A percentile compares a stretch with the other conserved stretches of the same genome.
Evolutionary conservation across 2,797 vertebrate genomes (phyloP).

Genomic region (Sebastes kiyomatsui): DNA sequence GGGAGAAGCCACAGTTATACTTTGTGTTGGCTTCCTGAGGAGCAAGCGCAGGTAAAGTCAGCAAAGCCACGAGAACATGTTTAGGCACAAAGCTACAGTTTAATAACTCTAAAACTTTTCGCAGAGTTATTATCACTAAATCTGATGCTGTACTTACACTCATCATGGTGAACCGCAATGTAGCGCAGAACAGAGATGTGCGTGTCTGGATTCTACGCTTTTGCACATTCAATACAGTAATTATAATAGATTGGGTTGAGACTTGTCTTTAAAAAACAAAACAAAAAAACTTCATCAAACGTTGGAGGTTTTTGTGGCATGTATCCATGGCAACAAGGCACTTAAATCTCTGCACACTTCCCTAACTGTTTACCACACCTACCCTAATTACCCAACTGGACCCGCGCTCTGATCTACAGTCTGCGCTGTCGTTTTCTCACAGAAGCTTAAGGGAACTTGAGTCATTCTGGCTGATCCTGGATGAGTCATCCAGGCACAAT

Average conservation of each 20-base stretch:
- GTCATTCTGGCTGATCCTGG: slow-evolving; percentile 25
- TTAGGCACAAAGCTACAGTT: slow-evolving; percentile 45
- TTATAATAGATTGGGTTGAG: slow-evolving; percentile 31
- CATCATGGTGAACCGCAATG: slow-evolving; percentile 29
- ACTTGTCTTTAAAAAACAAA: slow-evolving; percentile 39
- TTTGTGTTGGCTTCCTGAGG: slow-evolving; percentile 42
- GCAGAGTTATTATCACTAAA: slow-evolving; percentile 49
- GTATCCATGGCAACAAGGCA: slow-evolving; percentile 58
- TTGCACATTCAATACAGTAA: slow-evolving; percentile 23
- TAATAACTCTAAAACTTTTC: slow-evolving; percentile 49
- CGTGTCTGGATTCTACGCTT: slow-evolving; percentile 11
- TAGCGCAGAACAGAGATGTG: slow-evolving; percentile 8
- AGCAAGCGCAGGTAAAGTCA: slow-evolving; percentile 37
- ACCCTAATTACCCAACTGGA: slow-evolving; percentile 49
- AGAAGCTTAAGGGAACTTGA: slow-evolving; percentile 22
- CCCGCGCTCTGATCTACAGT: slow-evolving; percentile 44
- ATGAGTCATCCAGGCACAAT: slow-evolving; percentile 55
- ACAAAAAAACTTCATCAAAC: slow-evolving; percentile 27
- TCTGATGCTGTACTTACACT: slow-evolving; percentile 35
- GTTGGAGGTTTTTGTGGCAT: slow-evolving; percentile 48
- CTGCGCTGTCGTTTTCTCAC: slow-evolving; percentile 17
- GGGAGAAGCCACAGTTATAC: slow-evolving; percentile 47
- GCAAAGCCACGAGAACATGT: slow-evolving; percentile 47
- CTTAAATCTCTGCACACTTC: slow-evolving; percentile 58
- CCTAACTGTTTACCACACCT: slow-evolving; percentile 65